Evolutionary conservation across 2,888 invertebrate genomes (phyloP).

Genomic region (Azorinus chamasolen): DNA sequence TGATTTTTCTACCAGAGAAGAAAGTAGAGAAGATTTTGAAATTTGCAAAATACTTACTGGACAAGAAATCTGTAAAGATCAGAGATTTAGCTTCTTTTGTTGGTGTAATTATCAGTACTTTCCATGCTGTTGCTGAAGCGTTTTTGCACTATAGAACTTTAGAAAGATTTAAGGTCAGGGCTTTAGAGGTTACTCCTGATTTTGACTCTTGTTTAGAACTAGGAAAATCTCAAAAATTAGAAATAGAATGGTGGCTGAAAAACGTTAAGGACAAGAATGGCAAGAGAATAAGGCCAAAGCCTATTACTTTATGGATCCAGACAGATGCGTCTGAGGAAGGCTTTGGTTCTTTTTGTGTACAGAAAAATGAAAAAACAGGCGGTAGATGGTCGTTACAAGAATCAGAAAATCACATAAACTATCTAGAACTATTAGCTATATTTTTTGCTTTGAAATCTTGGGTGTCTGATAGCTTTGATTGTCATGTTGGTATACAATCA

Average conservation of each 20-base stretch:
- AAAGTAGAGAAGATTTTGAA: not conserved
- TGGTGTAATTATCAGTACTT: not conserved
- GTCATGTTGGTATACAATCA: too few relatives aligned
- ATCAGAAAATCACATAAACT: not conserved
- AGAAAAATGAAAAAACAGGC: constrained; percentile 5
- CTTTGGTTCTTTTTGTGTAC: constrained; percentile 24
- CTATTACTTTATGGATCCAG: constrained; percentile 13
- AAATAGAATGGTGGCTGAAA: constrained; percentile 14
- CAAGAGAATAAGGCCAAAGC: constrained; percentile 7
- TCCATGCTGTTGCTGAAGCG: too few relatives aligned
- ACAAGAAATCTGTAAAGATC: not conserved
- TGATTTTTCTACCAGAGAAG: not conserved
- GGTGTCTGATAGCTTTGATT: too few relatives aligned
- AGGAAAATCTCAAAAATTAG: not conserved
- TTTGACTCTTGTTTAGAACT: too few relatives aligned
- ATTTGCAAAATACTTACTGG: not conserved
- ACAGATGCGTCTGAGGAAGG: constrained; percentile 37
- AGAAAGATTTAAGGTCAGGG: too few relatives aligned
- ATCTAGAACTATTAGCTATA: too few relatives aligned
- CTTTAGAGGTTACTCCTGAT: too few relatives aligned
- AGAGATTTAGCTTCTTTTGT: not conserved
- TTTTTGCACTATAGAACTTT: too few relatives aligned
- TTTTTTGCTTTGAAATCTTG: too few relatives aligned
- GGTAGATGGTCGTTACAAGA: constrained; percentile 30
- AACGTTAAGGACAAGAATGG: not conserved